A percentile compares a stretch with the other conserved stretches of the same genome.
Conservation (phyloP, 2,888 invertebrate species). For the Eupithecia subfuscata region DNA sequence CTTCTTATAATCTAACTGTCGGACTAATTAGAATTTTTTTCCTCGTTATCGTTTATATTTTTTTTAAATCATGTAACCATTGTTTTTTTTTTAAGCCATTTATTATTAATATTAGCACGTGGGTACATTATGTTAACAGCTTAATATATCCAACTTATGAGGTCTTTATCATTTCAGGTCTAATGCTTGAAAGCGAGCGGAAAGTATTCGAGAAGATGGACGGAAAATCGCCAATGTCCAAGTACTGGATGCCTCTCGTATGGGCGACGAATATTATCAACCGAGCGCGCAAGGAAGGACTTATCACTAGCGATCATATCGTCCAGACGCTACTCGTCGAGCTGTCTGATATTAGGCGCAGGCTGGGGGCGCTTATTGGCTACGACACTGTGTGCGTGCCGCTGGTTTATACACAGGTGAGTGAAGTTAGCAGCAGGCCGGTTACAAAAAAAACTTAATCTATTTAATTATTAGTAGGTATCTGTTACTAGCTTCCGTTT, state of each 20-base stretch:
- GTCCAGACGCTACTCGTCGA: conserved; percentile 95
- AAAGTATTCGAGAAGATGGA: conserved; percentile 96
- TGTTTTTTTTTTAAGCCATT: too few species aligned
- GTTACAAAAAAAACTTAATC: neutral
- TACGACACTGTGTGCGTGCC: conserved; percentile 97
- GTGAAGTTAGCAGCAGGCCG: neutral
- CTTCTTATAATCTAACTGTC: too few species aligned
- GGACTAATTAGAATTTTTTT: too few species aligned
- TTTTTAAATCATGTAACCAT: too few species aligned
- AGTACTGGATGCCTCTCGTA: conserved; percentile 96
- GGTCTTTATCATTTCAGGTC: conserved; percentile 81
- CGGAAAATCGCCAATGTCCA: conserved; percentile 93
- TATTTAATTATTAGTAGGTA: too few species aligned
- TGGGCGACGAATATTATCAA: conserved; percentile 97
- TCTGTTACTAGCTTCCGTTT: too few species aligned
- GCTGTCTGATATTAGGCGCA: conserved; percentile 93
- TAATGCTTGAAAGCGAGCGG: conserved; percentile 95
- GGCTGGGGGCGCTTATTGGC: conserved; percentile 93
- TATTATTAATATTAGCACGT: too few species aligned
- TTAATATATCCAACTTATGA: conserved; percentile 15
- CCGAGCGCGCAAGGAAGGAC: conserved; percentile 92
- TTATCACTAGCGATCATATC: conserved; percentile 95
- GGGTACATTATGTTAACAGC: neutral
- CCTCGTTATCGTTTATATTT: too few species aligned
- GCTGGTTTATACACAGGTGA: conserved; percentile 95